Percentiles rank a stretch among this genome's conserved stretches.
phyloP scores from a whole-genome alignment of 2,888 invertebrate species.

The Macrosoma leucophasiata region DNA sequence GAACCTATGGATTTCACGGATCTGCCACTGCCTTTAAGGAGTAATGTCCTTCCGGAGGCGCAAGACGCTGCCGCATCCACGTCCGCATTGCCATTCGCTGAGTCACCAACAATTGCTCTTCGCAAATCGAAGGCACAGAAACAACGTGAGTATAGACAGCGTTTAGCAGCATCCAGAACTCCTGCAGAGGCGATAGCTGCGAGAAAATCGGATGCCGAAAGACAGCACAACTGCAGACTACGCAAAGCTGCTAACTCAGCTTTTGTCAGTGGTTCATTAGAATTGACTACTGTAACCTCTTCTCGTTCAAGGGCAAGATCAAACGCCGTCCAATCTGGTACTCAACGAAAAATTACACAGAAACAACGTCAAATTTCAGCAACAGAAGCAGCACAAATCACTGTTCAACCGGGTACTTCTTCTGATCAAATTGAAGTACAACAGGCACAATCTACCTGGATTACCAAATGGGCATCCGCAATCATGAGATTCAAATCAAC shows the following conservation, averaged over 20 bases:
- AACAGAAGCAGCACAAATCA: neutral
- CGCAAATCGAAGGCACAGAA: constrained; percentile 27
- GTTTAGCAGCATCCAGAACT: constrained; percentile 33
- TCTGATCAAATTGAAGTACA: constrained; percentile 21
- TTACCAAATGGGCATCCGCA: constrained; percentile 33
- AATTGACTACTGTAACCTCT: constrained; percentile 22
- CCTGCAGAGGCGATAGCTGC: constrained; percentile 28
- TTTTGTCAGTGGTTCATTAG: constrained; percentile 21
- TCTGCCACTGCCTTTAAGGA: constrained; percentile 19
- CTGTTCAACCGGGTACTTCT: constrained; percentile 23
- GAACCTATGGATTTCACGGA: constrained; percentile 26
- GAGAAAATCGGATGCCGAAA: constrained; percentile 25
- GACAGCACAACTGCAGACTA: constrained; percentile 28
- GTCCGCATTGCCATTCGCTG: constrained; percentile 19
- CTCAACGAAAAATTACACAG: constrained; percentile 16
- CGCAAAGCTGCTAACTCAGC: constrained; percentile 28
- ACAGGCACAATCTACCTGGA: constrained; percentile 29
- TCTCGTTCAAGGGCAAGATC: constrained; percentile 21
- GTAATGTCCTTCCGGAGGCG: constrained; percentile 15
- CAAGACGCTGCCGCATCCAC: constrained; percentile 20
- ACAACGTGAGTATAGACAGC: constrained; percentile 37
- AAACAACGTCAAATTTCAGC: constrained; percentile 13
- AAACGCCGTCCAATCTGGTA: constrained; percentile 20
- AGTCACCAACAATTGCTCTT: constrained; percentile 14
- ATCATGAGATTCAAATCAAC: constrained; percentile 33